Evolutionary conservation across 2,113 vertebrate genomes (phyloP), one percentile per base, ranked within the genome.

Genomic region (Calidris pygmaea): DNA sequence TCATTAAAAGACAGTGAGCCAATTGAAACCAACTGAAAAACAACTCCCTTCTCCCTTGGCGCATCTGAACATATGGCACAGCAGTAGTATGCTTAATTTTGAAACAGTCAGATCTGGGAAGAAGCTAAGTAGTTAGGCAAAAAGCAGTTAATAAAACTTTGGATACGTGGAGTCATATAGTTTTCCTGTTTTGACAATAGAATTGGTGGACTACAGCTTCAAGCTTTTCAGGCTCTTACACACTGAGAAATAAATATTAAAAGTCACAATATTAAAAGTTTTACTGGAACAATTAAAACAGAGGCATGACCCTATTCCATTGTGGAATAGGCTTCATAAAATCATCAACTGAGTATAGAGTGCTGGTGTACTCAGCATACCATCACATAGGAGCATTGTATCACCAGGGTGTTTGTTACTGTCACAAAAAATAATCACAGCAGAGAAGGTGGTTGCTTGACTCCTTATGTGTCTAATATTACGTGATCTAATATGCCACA

Each of bases 1-100:
- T 91, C 95, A 89, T 96, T 95, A 89, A 92, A 82, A 87, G 72
- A 80, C 23, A 88, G 88, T 65, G 83, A 90, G 85, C 94, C 93
- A 71, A 85, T 83, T 87, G 94, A 91, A 95, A 94, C 92, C 92
- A 71, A 83, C 80, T 87, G 94, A 91, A 95, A 94, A 90, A 93
- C 53, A 87, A 53, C 79, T 52, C 68, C 14, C 18, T 29, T 70
- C 53, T 85, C 89, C 74, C 65, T 55, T 56, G 39, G 55, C 3
- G 3, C 67, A 78, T 94, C 84, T 73, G 88, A 86, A 90, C 95
- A 73, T 84, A 77, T 75, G 94, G 83, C 67, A 74, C 77, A 80
- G 80, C 70, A 90, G n/a, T 52, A 78, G 83, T 48, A 65, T 29
- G 37, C 87, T 91, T 96, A 70, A 92, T 95, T 93, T 96, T 96